Evolutionary conservation across 2,797 vertebrate species (phyloP), one percentile per base, ranked within the genome.

Genomic region (Trichosurus vulpecula): DNA sequence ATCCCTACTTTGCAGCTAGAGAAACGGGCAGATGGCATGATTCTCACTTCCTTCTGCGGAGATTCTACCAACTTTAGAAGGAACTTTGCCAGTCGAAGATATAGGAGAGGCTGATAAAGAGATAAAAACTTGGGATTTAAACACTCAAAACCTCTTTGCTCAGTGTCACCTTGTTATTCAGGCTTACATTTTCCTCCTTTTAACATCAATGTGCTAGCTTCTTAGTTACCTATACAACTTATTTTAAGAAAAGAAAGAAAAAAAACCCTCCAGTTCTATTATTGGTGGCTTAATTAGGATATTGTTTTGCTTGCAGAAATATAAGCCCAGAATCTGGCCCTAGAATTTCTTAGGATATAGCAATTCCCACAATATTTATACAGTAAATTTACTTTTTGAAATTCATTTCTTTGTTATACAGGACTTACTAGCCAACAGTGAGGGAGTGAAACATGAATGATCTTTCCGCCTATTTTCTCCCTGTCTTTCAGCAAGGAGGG

Each of bases 51-150:
- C 54, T 30, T 51, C 14, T 58, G 57, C 11, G 87, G 25, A 55
- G 52, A 95, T 90, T 57, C 66, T 92, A 94, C 89, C 93, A 91
- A 51, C 58, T 94, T 87, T 41, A 30, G 41, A 55, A 81, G 94
- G 52, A 92, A 54, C 52, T 56, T 91, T 91, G 94, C 90, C 90
- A 97, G 92, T 92, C 92, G 91, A 94, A 94, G 61, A 95, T 53
- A 56, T n/a, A 57, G 58, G 29, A 93, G 91, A 53, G 61, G 61
- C 52, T 91, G 58, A 91, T 55, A 94, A 87, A 66, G 74, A 47
- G 41, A 81, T 81, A 81, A 47, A 81, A 22, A 41, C 27, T 81
- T 81, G 74, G 22, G 74, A 81, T 81, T 9, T 81, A 81, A 81
- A 27, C 22, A 27, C 74, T 81, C 2, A 25, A 47, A 47, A 81